phyloP scores from a whole-genome alignment of 2,113 vertebrate genomes.

The Formicarius rufipectus region DNA sequence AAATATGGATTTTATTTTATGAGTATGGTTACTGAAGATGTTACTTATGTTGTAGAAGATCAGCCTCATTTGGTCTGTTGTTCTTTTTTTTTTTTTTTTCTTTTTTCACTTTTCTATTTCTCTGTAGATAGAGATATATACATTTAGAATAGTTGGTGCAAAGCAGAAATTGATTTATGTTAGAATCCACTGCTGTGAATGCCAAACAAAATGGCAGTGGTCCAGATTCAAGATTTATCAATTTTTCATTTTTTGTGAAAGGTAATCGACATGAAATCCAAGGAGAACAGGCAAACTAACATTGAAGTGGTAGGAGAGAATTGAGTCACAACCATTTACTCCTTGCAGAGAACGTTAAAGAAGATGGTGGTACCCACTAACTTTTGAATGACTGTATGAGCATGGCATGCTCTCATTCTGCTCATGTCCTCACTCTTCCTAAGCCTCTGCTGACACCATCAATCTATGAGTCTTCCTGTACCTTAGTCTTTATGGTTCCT shows the following conservation, averaged over 20 bases:
- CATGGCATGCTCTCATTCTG: neutral
- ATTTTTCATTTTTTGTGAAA: neutral
- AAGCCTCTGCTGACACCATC: neutral
- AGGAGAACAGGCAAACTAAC: neutral
- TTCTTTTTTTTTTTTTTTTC: fast-evolving
- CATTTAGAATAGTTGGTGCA: neutral
- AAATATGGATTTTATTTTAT: neutral
- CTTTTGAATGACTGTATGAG: neutral
- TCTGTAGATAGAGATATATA: neutral
- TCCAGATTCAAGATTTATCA: neutral
- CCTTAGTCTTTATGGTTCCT: neutral
- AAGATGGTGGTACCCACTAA: neutral
- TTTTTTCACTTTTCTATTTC: neutral
- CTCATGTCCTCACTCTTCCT: neutral
- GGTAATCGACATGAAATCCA: neutral
- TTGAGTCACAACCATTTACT: neutral
- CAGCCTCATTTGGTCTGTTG: neutral
- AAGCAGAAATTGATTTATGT: neutral
- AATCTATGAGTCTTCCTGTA: neutral
- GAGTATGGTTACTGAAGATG: neutral
- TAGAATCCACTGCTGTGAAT: neutral
- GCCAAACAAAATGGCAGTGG: neutral
- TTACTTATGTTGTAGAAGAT: neutral
- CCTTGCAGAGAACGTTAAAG: neutral
- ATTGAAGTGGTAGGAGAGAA: neutral